Base-by-base conservation (phyloP, 2,797 vertebrate genomes). In the Prunella strophiata region DNA sequence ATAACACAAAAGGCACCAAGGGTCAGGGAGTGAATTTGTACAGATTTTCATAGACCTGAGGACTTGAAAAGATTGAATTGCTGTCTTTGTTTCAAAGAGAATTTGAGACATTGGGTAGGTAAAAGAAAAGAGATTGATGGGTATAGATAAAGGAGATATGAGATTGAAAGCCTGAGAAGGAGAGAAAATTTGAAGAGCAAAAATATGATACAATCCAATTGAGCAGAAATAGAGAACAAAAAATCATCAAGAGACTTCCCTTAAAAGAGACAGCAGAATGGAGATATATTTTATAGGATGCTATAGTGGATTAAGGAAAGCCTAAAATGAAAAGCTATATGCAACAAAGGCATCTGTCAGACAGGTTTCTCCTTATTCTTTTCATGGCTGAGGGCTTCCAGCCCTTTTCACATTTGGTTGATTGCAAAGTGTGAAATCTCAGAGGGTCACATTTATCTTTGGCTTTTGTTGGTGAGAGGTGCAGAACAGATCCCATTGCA, bases 171-270 rank as follows among this genome's bases (percentile, higher is more conserved):
- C 48, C 82, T 70, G 63, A 75, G 59, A 27, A 86, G 26, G 18
- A 84, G 50, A 89, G 43, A 87, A 87, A 93, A 91, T 61, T 34
- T 67, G 52, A 91, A 67, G 59, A 77, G 51, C 63, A 91, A 83
- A 85, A 91, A 51, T 66, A 29, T 36, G 34, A 78, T 77, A 59
- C 22, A 83, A 66, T 78, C n/a, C 9, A 3, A 72, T 8, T 87
- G 81, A 95, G 59, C 54, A 68, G 72, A 94, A 95, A 95, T 29
- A 91, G 66, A 88, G 72, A 85, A 85, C 20, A 91, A 92, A 90
- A 90, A 81, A 65, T 80, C 45, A 96, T 96, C 71, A 91, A 95
- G 88, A 89, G 70, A 62, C n/a, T 93, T 83, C 16, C 11, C 15
- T 74, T 83, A 66, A 90, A 91, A 78, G 77, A 84, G 42, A 42